Evolutionary conservation across 2,113 vertebrate genomes (phyloP), one percentile per base, ranked within the genome.

Genomic region (Cariama cristata): DNA sequence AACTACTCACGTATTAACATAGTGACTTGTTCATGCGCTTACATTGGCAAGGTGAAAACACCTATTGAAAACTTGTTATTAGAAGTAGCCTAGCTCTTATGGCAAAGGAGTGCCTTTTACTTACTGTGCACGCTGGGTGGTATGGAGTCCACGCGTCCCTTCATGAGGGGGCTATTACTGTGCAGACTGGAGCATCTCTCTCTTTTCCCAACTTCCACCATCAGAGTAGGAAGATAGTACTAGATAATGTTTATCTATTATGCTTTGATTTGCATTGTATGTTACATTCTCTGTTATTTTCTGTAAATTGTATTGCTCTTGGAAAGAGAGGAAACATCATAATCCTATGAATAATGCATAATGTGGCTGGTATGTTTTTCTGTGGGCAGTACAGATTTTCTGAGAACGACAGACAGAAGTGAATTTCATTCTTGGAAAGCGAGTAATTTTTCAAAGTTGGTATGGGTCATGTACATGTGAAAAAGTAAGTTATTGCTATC

Each of bases 371-470:
- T 82, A 38, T 86, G 55, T 79, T 91, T 72, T 84, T 74, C 71
- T 73, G 62, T 3, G 5, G 52, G 63, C 66, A 85, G n/a, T 82
- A 59, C 85, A 67, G 71, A 55, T 71, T 81, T 94, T 91, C 74
- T 47, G 86, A 84, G 75, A 95, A 73, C 2, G 19, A 76, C 1
- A 2, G 72, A 52, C 72, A 44, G 79, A 56, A 96, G n/a, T 42
- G 42, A 47, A 50, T 94, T 96, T 75, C 42, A 77, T 97, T 96
- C 79, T 76, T 82, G 91, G 90, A 94, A 95, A 93, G 79, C 19
- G 8, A 53, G 58, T 81, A 40, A 73, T 79, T 95, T 71, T 56
- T 95, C 72, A 86, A 75, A 52, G 59, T 55, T 79, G 38, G 11
- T 90, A 79, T 4, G 24, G 38, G 27, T 69, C 45, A 18, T 21